Evolutionary conservation across 1,140 invertebrate species (phyloP).

Genomic region (Lanistes nyassanus): DNA sequence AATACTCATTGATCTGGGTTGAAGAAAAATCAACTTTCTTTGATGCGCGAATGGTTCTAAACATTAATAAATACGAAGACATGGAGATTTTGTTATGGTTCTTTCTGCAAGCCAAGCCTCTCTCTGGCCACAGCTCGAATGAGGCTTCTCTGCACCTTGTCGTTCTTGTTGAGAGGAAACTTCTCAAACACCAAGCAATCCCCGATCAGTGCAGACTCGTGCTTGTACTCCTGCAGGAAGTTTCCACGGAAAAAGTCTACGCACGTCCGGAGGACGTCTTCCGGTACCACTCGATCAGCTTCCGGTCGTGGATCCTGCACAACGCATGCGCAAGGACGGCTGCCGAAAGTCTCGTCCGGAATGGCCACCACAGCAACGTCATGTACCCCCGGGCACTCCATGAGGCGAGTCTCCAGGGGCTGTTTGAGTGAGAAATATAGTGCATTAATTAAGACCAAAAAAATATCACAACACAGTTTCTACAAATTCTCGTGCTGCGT

Average conservation of each 20-base stretch:
- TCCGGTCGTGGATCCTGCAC: no score
- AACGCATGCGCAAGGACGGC: slow-evolving; percentile 1
- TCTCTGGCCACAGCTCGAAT: background rate
- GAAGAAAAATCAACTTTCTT: no score
- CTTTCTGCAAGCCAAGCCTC: background rate
- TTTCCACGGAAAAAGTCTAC: background rate
- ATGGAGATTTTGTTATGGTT: no score
- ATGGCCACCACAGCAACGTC: background rate
- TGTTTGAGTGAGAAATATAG: background rate
- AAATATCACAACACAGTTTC: no score
- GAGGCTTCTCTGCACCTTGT: background rate
- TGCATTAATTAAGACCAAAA: no score
- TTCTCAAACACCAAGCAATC: background rate
- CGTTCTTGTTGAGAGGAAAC: background rate
- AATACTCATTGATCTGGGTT: no score
- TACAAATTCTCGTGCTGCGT: no score
- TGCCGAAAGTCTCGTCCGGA: background rate
- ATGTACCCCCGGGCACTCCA: background rate
- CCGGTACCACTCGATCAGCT: background rate
- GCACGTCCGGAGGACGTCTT: background rate
- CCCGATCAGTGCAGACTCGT: background rate
- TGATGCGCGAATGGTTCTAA: no score
- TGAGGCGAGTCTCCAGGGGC: background rate
- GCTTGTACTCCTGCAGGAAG: background rate
- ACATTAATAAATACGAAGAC: no score